phyloP scores from a whole-genome alignment of 92 coral and sea anemone genomes.

The Virgularia gustaviana region DNA sequence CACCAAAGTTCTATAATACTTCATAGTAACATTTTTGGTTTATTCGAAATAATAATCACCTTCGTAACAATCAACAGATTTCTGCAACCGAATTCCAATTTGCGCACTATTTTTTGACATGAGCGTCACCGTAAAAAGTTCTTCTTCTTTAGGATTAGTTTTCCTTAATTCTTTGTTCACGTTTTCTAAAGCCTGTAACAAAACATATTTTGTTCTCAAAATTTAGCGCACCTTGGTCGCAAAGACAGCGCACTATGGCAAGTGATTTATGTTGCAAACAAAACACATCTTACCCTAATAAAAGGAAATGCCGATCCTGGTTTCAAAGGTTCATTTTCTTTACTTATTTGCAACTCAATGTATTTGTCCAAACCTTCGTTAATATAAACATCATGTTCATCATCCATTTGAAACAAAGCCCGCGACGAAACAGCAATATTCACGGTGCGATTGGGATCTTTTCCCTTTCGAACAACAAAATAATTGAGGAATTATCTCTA shows the following conservation, averaged over 20 bases:
- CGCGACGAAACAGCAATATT: conserved; percentile 70
- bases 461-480: too few relatives aligned
- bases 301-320: conserved; percentile 76
- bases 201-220: background rate
- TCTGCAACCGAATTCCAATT: conserved; percentile 62
- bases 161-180: conserved; percentile 55
- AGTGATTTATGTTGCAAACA: too few relatives aligned
- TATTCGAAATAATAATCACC: too few relatives aligned
- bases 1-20: too few relatives aligned
- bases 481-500: too few relatives aligned
- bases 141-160: conserved; percentile 55
- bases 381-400: conserved; percentile 56
- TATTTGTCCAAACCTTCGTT: conserved; percentile 60
- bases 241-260: background rate
- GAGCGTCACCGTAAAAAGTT: conserved; percentile 53
- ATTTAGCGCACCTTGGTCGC: background rate
- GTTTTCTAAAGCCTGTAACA: conserved; percentile 56
- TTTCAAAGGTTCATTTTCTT: conserved; percentile 43
- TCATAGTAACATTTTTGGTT: too few relatives aligned
- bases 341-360: conserved; percentile 41
- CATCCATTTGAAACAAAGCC: conserved; percentile 62
- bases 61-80: conserved; percentile 53
- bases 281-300: conserved; percentile 52
- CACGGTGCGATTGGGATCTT: conserved; percentile 58
- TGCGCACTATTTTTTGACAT: conserved; percentile 65